phyloP scores from a whole-genome alignment of 1,140 invertebrate species.

The Ostrea edulis region DNA sequence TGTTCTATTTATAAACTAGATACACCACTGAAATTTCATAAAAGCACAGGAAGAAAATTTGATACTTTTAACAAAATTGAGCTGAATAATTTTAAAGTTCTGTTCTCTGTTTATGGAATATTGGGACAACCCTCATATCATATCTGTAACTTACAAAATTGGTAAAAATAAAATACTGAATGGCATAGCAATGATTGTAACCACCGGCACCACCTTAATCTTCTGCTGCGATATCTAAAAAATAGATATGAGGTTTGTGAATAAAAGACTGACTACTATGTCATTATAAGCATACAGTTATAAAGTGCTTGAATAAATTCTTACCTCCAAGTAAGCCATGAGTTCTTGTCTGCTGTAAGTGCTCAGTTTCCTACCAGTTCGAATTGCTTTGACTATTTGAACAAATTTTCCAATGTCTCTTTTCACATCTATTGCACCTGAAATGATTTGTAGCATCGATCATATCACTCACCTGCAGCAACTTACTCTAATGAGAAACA shows the following conservation, averaged over 20 bases:
- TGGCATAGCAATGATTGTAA: not conserved
- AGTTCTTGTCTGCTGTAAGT: not conserved
- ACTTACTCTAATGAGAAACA: no score
- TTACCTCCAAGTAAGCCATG: slow-evolving; percentile 4
- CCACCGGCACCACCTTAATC: not conserved
- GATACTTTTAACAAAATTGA: no score
- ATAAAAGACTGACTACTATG: not conserved
- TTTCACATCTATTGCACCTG: not conserved
- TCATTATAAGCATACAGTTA: not conserved
- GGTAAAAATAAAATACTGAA: slow-evolving; percentile 16
- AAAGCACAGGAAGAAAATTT: no score
- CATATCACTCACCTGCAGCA: no score
- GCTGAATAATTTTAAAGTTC: no score
- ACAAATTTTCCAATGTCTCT: not conserved
- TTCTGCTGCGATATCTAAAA: slow-evolving; percentile 16
- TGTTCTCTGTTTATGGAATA: no score
- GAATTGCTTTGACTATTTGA: not conserved
- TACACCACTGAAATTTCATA: no score
- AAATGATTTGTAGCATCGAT: not conserved
- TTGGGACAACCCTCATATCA: no score
- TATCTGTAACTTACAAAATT: not conserved
- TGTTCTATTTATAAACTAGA: no score
- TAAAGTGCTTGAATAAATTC: not conserved
- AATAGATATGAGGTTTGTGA: not conserved
- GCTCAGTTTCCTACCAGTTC: not conserved